phyloP scores from a whole-genome alignment of 2,888 invertebrate species.

The Parnassius mnemosyne region DNA sequence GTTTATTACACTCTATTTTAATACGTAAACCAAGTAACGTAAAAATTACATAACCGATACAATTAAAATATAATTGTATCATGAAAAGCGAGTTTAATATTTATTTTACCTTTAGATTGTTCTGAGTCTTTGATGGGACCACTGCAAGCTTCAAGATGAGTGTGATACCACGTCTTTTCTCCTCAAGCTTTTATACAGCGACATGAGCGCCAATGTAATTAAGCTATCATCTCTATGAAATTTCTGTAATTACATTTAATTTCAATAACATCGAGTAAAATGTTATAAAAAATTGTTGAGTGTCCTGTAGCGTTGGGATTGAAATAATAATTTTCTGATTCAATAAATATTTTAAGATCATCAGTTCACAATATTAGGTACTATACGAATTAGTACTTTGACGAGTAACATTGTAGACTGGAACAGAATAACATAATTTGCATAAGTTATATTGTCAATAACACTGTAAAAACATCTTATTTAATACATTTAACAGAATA shows the following conservation, averaged over 20 bases:
- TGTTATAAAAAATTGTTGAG: neutral
- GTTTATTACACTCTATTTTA: neutral
- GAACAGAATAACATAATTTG: too few species aligned
- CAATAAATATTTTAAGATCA: too few species aligned
- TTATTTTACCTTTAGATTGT: constrained; percentile 2
- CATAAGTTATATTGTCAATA: too few species aligned
- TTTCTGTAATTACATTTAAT: neutral
- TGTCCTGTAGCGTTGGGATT: neutral
- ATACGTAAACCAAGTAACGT: neutral
- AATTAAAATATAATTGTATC: too few species aligned
- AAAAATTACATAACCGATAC: too few species aligned
- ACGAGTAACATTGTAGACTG: too few species aligned
- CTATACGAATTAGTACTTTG: too few species aligned
- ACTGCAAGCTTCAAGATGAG: constrained; percentile 6
- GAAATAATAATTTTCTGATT: too few species aligned
- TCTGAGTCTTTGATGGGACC: constrained; percentile 1
- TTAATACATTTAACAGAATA: too few species aligned
- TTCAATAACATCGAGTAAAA: constrained; percentile 3
- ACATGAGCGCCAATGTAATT: neutral
- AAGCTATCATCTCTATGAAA: neutral
- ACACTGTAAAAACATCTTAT: too few species aligned
- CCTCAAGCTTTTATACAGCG: constrained; percentile 20
- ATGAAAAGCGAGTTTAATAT: too few species aligned
- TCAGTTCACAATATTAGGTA: too few species aligned
- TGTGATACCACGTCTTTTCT: constrained; percentile 6